Base-by-base conservation (phyloP, 1,140 invertebrate species). In the Coptotermes formosanus region DNA sequence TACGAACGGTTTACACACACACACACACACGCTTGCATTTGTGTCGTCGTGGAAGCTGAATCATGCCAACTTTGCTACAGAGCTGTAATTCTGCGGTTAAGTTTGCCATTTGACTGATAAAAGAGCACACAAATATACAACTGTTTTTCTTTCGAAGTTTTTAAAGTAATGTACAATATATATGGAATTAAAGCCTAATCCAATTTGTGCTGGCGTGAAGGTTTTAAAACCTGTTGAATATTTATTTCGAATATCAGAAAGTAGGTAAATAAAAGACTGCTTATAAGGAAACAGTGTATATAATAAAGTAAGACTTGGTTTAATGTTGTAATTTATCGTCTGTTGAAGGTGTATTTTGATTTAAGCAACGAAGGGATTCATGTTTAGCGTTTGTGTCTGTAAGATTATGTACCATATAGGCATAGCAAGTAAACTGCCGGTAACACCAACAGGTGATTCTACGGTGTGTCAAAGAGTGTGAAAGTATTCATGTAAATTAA, bases 251-350 rank as follows among this genome's bases (percentile, higher is more conserved):
- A 64, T 8, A 64, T 64, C 4, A 64, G 25, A 64, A 64, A 64
- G 8, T 75, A 75, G 4, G n/a, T 25, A 75, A 75, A 75, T 30
- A 75, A 75, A 38, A 75, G 64, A 75, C 64, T 75, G 64, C 64
- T 75, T 75, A 75, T 75, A 75, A 30, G 64, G 64, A 75, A 75
- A 75, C n/a, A 75, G 0, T 75, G 64, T 75, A 30, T 30, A 75
- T 75, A 75, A 30, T 14, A 75, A 75, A 75, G n/a, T 64, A 75
- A 75, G 6, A 30, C 14, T 0, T 75, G 30, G 2, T 75, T 75
- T 30, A 75, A 75, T 75, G 64, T 75, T 75, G 64, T 75, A 75
- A 75, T 75, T n/a, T 75, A 75, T 75, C 64, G 64, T 75, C 64
- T 75, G 9, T 30, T 75, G 30, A 75, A n/a, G 30, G 25, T 75